Base-by-base conservation (phyloP, 2,797 vertebrate genomes). In the Natrix natrix region DNA sequence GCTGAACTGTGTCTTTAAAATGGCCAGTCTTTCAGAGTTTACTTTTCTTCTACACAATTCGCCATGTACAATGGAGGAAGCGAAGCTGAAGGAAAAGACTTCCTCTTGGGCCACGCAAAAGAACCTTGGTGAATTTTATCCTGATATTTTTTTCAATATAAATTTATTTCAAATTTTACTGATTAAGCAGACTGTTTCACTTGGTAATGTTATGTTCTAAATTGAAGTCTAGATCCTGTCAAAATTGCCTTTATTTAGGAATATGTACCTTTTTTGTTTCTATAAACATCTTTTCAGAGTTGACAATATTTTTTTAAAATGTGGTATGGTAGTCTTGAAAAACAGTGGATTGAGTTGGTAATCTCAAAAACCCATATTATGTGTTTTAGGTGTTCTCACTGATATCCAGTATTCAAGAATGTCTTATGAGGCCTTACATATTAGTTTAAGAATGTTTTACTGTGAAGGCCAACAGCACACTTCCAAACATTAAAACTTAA, bases 381-480 rank as follows among this genome's bases (percentile, higher is more conserved):
- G n/a, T 61, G 24, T 86, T 91, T 57, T 66, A 91, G 66, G 20
- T 66, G 22, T 66, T 59, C 32, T 89, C 55, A 59, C 24, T 89
- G 89, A 92, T 60, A 60, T 54, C 86, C 87, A 83, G 8, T 37
- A 52, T 66, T 54, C 88, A 89, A 83, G 69, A 86, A 91, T 24
- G n/a, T 12, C 87, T 88, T 56, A 48, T 5, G 24, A 61, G 83
- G 26, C 63, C 87, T 93, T 91, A 28, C 43, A 93, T 48, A 28
- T 92, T 94, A 89, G 63, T 86, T 90, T 63, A 93, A 91, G 22
- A 92, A 90, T 74, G 63, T 56, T 55, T 54, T 94, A 90, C 48
- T 66, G 87, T 92, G 78, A 54, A 11, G 55, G 6, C 48, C 14
- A 83, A 22, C 4, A 69, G 24, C 89, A 91, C 28, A 89, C 8